Evolutionary conservation across 2,888 invertebrate species (phyloP).

Genomic region (Eulithis prunata): DNA sequence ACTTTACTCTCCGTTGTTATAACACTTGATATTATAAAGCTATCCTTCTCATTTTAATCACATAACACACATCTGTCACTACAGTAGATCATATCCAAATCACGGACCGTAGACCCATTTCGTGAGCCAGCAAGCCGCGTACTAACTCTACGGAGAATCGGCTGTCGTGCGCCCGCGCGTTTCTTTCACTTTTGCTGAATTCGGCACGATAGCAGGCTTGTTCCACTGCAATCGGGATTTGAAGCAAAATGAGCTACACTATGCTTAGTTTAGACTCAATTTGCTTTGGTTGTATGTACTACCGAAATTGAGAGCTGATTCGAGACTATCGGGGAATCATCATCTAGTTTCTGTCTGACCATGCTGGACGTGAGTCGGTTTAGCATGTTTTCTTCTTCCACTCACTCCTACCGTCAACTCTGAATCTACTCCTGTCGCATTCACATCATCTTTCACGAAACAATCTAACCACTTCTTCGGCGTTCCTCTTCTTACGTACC

Average conservation of each 20-base stretch:
- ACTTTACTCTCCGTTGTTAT: not conserved
- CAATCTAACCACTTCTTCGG: too few relatives aligned
- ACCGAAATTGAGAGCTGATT: not conserved
- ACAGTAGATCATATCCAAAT: slow-evolving; percentile 17
- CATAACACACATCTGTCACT: slow-evolving; percentile 17
- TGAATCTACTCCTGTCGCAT: too few relatives aligned
- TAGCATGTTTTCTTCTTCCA: too few relatives aligned
- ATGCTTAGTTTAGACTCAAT: slow-evolving; percentile 5
- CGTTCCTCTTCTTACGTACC: too few relatives aligned
- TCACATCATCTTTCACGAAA: too few relatives aligned
- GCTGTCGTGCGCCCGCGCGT: slow-evolving; percentile 54
- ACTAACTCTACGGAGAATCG: slow-evolving; percentile 59
- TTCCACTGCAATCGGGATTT: slow-evolving; percentile 8
- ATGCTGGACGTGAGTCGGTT: not conserved
- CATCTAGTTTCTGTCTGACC: not conserved
- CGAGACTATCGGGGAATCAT: too few relatives aligned
- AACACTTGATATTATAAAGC: not conserved
- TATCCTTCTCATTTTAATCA: slow-evolving; percentile 4
- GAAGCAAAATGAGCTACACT: slow-evolving; percentile 1
- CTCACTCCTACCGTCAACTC: not conserved
- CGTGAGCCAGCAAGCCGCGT: slow-evolving; percentile 66
- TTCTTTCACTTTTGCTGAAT: slow-evolving; percentile 73
- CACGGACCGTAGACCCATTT: slow-evolving; percentile 53
- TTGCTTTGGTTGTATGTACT: not conserved
- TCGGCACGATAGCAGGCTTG: slow-evolving; percentile 41